Conservation (phyloP, 2,797 vertebrate species). For the Tiaroga cobitis region DNA sequence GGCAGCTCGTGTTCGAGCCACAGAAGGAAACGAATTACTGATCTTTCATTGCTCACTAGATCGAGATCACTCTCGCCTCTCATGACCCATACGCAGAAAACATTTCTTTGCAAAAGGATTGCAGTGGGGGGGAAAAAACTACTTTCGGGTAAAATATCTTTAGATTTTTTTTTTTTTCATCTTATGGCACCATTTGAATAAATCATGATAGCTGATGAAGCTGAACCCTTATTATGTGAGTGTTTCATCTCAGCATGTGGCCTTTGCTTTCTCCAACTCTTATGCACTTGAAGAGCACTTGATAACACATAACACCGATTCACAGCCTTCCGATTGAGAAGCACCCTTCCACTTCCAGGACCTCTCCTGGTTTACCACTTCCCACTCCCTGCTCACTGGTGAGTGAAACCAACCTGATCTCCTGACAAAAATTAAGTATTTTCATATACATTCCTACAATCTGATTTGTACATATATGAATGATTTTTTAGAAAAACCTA, state of each 20-base stretch:
- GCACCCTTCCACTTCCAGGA: background rate
- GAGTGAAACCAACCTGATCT: background rate
- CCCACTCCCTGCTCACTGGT: background rate
- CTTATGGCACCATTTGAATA: conserved; percentile 56
- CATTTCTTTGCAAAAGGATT: conserved; percentile 8
- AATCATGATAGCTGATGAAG: conserved; percentile 53
- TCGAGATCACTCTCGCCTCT: background rate
- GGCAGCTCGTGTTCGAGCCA: conserved; percentile 21
- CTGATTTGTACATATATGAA: background rate
- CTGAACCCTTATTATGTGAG: conserved; percentile 56
- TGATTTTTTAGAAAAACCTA: background rate
- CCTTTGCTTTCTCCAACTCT: conserved; percentile 41
- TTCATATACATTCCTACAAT: background rate
- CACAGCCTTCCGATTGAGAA: background rate
- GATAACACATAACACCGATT: conserved; percentile 30
- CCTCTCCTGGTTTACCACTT: background rate
- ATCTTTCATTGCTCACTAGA: conserved; percentile 22
- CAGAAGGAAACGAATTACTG: conserved; percentile 27
- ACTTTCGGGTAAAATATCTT: conserved; percentile 36
- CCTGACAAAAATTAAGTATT: background rate
- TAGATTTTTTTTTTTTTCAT: conserved; percentile 39
- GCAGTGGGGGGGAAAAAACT: conserved; percentile 12
- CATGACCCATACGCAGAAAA: background rate
- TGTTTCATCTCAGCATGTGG: conserved; percentile 61
- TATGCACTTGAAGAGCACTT: conserved; percentile 28